A percentile compares a stretch with the other conserved stretches of the same genome.
Evolutionary conservation across 1,140 invertebrate species (phyloP).

Genomic region (Calephelis nemesis): DNA sequence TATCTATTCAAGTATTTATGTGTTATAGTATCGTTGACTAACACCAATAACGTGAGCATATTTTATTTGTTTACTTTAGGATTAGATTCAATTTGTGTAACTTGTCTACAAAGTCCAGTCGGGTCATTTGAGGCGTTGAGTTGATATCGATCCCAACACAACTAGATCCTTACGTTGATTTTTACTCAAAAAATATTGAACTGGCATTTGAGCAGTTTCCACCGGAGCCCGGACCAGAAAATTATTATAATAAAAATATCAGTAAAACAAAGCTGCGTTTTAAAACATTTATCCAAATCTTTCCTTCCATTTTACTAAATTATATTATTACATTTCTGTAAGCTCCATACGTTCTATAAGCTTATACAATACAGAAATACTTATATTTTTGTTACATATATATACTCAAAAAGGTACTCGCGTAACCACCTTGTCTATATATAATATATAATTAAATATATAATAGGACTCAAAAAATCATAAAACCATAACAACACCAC

Average conservation of each 20-base stretch:
- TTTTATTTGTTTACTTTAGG: too few species aligned
- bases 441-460: slow-evolving; percentile 36
- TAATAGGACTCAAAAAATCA: slow-evolving; percentile 38
- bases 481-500: slow-evolving; percentile 16
- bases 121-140: too few species aligned
- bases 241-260: not conserved
- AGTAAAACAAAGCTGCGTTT: slow-evolving; percentile 33
- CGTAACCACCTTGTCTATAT: slow-evolving; percentile 58
- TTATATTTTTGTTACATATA: slow-evolving; percentile 26
- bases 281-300: slow-evolving; percentile 32
- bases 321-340: slow-evolving; percentile 16
- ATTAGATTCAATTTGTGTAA: too few species aligned
- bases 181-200: too few species aligned
- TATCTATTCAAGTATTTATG: too few species aligned
- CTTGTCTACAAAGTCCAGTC: too few species aligned
- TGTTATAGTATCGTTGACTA: too few species aligned
- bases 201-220: too few species aligned
- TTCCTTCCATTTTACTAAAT: slow-evolving; percentile 9
- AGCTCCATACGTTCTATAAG: not conserved
- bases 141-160: too few species aligned
- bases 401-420: slow-evolving; percentile 61
- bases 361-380: slow-evolving; percentile 17
- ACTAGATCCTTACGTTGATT: too few species aligned
- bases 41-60: too few species aligned
- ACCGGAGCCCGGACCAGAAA: too few species aligned